A percentile compares a stretch with the other conserved stretches of the same genome.
Evolutionary conservation across 2,797 vertebrate species (phyloP).

Genomic region (Thamnophis elegans): DNA sequence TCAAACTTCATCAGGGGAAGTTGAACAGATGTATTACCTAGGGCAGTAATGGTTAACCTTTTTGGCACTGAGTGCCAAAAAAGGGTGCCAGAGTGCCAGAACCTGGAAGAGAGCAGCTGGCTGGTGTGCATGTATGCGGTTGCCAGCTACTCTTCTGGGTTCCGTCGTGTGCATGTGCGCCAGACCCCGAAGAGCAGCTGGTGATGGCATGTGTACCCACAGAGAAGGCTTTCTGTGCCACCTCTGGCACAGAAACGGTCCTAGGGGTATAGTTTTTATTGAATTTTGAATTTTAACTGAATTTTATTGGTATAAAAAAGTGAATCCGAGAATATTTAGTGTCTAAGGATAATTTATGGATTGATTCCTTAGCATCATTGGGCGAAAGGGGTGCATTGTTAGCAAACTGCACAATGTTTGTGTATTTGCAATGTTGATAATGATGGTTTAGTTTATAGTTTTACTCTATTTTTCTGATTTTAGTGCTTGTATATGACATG

Average conservation of each 20-base stretch:
- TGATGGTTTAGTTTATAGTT: neutral
- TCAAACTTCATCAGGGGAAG: neutral
- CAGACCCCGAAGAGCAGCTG: too few relatives aligned
- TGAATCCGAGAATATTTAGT: neutral
- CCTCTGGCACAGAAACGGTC: too few relatives aligned
- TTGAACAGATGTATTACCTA: neutral
- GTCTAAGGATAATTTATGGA: neutral
- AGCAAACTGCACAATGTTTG: neutral
- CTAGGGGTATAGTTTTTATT: neutral
- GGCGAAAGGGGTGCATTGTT: neutral
- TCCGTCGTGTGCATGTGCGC: too few relatives aligned
- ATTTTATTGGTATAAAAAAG: neutral
- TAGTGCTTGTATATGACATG: neutral
- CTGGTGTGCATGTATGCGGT: too few relatives aligned
- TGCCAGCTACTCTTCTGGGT: too few relatives aligned
- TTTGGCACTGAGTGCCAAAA: too few relatives aligned
- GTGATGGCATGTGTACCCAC: too few relatives aligned
- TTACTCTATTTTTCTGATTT: neutral
- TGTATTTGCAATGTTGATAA: neutral
- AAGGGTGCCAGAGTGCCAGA: too few relatives aligned
- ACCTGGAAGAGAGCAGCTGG: too few relatives aligned
- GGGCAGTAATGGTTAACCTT: neutral
- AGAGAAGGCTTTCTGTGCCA: too few relatives aligned
- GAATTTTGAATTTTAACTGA: neutral
- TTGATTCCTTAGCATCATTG: neutral